These are phyloP conservation scores for Sphenopsis melanotis DNA, from an alignment of 2,797 vertebrate species.

Conservation along the genomic window DNA sequence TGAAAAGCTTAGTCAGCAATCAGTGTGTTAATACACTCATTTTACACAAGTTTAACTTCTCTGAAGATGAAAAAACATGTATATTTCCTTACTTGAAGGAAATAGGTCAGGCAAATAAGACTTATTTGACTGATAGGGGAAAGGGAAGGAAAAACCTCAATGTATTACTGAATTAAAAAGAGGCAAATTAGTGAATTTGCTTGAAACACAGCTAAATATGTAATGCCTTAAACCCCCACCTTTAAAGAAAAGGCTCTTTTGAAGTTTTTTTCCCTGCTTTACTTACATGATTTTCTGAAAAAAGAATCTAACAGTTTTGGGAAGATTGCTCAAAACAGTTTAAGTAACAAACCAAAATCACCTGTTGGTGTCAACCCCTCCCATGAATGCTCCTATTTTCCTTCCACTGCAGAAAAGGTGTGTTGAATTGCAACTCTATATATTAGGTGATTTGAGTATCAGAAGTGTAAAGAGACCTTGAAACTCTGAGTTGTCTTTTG, in stretches of 20 bases:
- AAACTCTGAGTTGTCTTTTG: background rate
- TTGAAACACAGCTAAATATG: background rate
- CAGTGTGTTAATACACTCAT: background rate
- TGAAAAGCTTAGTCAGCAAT: background rate
- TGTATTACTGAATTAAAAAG: background rate
- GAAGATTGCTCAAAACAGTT: background rate
- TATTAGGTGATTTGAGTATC: background rate
- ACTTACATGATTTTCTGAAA: background rate
- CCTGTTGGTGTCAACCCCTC: background rate
- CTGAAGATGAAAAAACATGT: background rate
- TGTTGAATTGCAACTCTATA: background rate
- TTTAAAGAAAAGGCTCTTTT: background rate
- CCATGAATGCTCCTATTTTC: background rate
- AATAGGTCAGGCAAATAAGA: background rate
- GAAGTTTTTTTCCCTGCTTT: background rate
- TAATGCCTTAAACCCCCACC: background rate
- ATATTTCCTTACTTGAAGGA: background rate
- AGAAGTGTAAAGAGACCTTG: background rate
- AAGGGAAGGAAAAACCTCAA: background rate
- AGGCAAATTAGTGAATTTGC: background rate
- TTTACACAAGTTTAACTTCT: background rate
- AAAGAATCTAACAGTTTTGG: background rate
- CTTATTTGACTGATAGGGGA: background rate
- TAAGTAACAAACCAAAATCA: background rate
- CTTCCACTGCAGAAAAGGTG: background rate